A percentile compares a stretch with the other conserved stretches of the same genome.
Conservation (phyloP, 2,113 vertebrate genomes). For the Channa maculata region DNA sequence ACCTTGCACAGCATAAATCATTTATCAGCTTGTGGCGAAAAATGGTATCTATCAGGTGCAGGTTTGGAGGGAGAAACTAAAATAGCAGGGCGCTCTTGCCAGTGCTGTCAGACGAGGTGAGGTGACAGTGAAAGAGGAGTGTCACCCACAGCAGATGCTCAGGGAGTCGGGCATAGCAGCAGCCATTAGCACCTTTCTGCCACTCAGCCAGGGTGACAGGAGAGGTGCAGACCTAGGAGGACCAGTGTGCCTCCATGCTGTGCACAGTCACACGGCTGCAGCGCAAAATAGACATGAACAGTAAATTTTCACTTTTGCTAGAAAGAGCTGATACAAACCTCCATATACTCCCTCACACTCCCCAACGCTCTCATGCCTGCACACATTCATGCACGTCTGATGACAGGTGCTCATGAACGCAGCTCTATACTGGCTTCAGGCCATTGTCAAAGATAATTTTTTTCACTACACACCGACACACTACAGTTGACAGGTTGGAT, state of each 20-base stretch:
- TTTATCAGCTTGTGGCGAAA: constrained; percentile 59
- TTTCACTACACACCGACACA: constrained; percentile 37
- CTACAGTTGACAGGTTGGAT: constrained; percentile 61
- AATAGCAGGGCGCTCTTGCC: constrained; percentile 65
- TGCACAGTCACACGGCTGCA: constrained; percentile 51
- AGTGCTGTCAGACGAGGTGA: constrained; percentile 71
- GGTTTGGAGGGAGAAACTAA: constrained; percentile 60
- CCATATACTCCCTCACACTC: constrained; percentile 18
- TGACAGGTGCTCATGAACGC: constrained; percentile 64
- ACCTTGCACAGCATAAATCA: constrained; percentile 65
- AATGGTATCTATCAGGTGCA: constrained; percentile 67
- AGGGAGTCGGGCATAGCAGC: constrained; percentile 75
- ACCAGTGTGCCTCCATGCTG: constrained; percentile 51
- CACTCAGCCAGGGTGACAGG: constrained; percentile 75
- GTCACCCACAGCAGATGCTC: constrained; percentile 83
- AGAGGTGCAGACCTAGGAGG: constrained; percentile 72
- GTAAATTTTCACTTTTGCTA: constrained; percentile 64
- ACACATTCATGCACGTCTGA: constrained; percentile 26
- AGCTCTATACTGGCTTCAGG: constrained; percentile 65
- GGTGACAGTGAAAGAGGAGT: constrained; percentile 78
- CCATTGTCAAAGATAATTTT: constrained; percentile 68
- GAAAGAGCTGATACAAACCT: constrained; percentile 36
- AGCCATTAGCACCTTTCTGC: constrained; percentile 85
- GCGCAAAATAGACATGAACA: constrained; percentile 38
- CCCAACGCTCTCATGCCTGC: constrained; percentile 16